Evolutionary conservation across 2,888 invertebrate species (phyloP).

Genomic region (Cosmorhoe ocellata): DNA sequence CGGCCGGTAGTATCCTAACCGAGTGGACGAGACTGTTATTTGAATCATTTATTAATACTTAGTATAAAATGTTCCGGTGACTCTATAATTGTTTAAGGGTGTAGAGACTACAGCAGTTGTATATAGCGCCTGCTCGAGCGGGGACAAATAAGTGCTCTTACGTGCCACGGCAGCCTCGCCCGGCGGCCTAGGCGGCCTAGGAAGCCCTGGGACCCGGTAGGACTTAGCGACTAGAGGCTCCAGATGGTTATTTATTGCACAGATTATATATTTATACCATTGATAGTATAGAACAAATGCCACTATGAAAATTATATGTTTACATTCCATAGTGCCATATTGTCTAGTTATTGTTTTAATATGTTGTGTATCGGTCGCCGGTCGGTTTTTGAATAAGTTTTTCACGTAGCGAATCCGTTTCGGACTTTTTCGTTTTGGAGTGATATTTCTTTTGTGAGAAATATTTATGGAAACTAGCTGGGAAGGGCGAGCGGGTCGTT

Average conservation of each 20-base stretch:
- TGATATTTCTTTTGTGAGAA: slow-evolving; percentile 14
- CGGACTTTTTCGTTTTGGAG: slow-evolving; percentile 10
- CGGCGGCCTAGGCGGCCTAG: too few relatives aligned
- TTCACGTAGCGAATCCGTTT: slow-evolving; percentile 1
- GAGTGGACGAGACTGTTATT: too few relatives aligned
- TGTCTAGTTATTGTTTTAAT: slow-evolving; percentile 39
- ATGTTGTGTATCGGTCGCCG: slow-evolving; percentile 14
- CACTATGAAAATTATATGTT: slow-evolving; percentile 77
- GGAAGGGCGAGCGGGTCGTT: neutral
- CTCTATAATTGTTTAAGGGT: neutral
- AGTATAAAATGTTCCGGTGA: neutral
- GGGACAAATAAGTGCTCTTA: slow-evolving; percentile 13
- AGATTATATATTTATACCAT: slow-evolving; percentile 32
- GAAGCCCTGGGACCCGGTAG: neutral
- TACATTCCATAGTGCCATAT: slow-evolving; percentile 73
- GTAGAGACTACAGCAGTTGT: slow-evolving; percentile 1
- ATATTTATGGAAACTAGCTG: slow-evolving; percentile 2
- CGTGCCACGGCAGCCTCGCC: neutral
- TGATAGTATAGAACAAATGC: slow-evolving; percentile 41
- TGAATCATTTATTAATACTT: too few relatives aligned
- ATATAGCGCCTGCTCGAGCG: slow-evolving; percentile 1
- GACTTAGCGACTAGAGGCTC: neutral
- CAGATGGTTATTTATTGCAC: slow-evolving; percentile 31
- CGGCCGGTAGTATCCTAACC: too few relatives aligned
- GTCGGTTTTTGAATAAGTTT: slow-evolving; percentile 20